phyloP scores from a whole-genome alignment of 2,888 invertebrate genomes.

The Pachydiplax longipennis region DNA sequence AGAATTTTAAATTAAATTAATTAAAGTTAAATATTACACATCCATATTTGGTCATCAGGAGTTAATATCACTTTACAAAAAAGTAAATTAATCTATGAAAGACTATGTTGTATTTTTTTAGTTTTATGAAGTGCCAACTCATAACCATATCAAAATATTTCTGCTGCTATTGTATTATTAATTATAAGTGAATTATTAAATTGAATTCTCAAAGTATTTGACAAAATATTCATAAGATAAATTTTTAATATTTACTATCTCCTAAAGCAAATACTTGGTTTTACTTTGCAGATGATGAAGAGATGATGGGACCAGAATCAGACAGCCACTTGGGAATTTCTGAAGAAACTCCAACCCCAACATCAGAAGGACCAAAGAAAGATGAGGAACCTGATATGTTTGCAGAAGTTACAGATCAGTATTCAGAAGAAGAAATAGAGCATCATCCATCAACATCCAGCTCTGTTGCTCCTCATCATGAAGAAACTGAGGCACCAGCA shows the following conservation, averaged over 20 bases:
- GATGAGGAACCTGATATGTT: conserved; percentile 7
- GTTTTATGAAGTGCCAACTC: no score
- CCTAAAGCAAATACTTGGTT: conserved; percentile 44
- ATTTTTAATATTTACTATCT: neutral
- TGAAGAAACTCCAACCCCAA: conserved; percentile 46
- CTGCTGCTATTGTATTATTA: no score
- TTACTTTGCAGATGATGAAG: conserved; percentile 55
- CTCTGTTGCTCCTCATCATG: conserved; percentile 29
- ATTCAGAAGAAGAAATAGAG: conserved; percentile 21
- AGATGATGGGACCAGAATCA: conserved; percentile 60
- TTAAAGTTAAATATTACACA: no score
- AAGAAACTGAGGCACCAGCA: conserved; percentile 48
- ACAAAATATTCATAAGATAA: no score
- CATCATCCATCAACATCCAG: neutral
- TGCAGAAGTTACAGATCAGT: conserved; percentile 41
- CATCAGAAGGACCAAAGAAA: conserved; percentile 32
- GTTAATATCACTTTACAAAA: no score
- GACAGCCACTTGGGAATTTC: conserved; percentile 60
- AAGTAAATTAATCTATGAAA: no score
- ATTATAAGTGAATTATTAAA: no score
- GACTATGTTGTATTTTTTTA: no score
- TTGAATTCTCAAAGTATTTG: no score
- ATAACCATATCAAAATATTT: no score
- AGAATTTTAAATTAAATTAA: no score
- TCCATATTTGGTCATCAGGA: no score